phyloP scores from a whole-genome alignment of 30 jellyfish, hydroid and myxozoan genomes.

The Euphysa ruthae region DNA sequence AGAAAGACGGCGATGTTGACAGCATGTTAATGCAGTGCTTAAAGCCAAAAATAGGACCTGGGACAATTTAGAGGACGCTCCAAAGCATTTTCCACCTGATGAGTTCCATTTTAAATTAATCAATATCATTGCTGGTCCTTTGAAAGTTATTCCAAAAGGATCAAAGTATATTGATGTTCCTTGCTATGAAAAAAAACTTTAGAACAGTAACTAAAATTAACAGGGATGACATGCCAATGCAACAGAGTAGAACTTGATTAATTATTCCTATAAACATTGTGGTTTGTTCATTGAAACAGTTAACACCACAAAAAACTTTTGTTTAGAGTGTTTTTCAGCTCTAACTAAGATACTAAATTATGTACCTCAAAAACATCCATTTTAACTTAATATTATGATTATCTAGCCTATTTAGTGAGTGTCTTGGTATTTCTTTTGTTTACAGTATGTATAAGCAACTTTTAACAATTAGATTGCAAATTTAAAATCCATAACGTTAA shows the following conservation, averaged over 20 bases:
- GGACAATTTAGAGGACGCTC: too few relatives aligned
- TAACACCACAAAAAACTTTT: background rate
- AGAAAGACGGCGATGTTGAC: too few relatives aligned
- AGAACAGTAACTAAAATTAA: background rate
- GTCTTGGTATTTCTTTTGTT: too few relatives aligned
- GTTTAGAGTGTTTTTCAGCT: too few relatives aligned
- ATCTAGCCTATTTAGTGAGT: too few relatives aligned
- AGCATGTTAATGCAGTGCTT: background rate
- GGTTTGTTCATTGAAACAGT: background rate
- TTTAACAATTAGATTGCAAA: too few relatives aligned
- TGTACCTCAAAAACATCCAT: too few relatives aligned
- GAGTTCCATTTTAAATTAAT: background rate
- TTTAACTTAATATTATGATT: too few relatives aligned
- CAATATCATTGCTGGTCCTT: background rate
- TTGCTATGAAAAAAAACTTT: background rate
- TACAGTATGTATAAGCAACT: too few relatives aligned
- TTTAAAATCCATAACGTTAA: too few relatives aligned
- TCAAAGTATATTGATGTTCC: background rate
- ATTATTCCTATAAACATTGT: background rate
- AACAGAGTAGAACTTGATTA: background rate
- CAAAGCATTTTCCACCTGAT: too few relatives aligned
- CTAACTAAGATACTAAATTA: too few relatives aligned
- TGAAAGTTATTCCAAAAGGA: background rate
- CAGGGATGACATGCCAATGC: background rate
- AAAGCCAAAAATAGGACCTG: background rate